Conservation (phyloP, 37 sponge, comb jelly and placozoan species). For the Cliona cf. orientalis region DNA sequence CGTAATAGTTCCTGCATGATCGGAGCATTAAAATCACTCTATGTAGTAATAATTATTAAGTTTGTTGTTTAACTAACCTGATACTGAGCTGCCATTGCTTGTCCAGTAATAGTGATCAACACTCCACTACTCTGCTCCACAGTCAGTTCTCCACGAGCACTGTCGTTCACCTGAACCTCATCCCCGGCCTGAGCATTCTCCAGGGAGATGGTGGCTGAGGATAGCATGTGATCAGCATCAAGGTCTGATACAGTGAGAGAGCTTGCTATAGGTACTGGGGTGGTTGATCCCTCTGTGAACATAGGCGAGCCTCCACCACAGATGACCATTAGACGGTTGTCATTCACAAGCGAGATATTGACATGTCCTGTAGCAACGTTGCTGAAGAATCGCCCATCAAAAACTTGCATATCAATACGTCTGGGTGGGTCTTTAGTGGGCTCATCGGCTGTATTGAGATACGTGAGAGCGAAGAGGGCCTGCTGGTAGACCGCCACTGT, state of each 20-base stretch:
- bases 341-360: constrained; percentile 24
- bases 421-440: constrained; percentile 32
- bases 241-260: constrained; percentile 28
- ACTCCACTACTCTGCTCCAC: neutral
- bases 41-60: neutral
- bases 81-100: constrained; percentile 13
- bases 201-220: constrained; percentile 19
- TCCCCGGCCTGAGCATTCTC: constrained; percentile 35
- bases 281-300: constrained; percentile 42
- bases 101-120: constrained; percentile 27
- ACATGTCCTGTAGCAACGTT: constrained; percentile 25
- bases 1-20: constrained; percentile 2
- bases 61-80: constrained; percentile 12
- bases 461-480: constrained; percentile 34
- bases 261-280: constrained; percentile 18
- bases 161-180: neutral
- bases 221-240: constrained; percentile 47
- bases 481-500: constrained; percentile 27
- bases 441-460: constrained; percentile 48
- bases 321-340: constrained; percentile 26
- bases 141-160: neutral
- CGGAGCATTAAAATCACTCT: neutral
- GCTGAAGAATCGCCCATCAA: constrained; percentile 58
- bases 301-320: constrained; percentile 26
- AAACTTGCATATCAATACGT: constrained; percentile 27